Base-by-base conservation (phyloP, 2,113 vertebrate genomes). In the Rhombomys opimus region DNA sequence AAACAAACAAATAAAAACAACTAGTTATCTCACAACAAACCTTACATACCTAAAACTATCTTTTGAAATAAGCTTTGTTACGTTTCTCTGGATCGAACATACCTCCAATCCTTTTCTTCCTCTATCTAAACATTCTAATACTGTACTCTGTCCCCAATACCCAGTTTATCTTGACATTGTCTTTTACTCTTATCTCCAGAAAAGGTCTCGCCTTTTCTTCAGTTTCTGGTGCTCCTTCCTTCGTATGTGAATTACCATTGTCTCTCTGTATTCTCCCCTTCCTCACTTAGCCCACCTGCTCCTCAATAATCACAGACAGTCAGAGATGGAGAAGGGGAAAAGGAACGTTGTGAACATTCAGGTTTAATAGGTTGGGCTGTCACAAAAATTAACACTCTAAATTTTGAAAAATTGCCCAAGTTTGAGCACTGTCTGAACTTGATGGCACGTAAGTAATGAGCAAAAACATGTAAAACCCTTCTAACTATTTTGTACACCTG, bases 401-500 rank as follows among this genome's bases (percentile, higher is more conserved):
- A 96, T 89, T 57, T 91, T 94, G 94, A 97, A 95, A 97, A 94
- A 93, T 68, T 72, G 65, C 72, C 61, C 32, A 38, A 76, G 68
- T 95, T 96, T 97, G 94, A 94, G 95, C 84, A 85, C 86, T 96
- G 94, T 95, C 96, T 97, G 93, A 97, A 96, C 96, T 97, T 97
- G 96, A 96, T 94, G 91, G 73, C 77, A 90, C 17, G 57, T 95
- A 96, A 93, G 61, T 89, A 80, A 89, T 94, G 90, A 94, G 65
- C 54, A 91, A 95, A 95, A 96, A 52, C 52, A 93, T 95, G 68
- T 70, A 85, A 86, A 96, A 75, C 27, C 82, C 65, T 96, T 73
- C 85, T 96, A 92, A 97, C 96, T 96, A 94, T 95, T 97, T 94
- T 91, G 93, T 92, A 96, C 95, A 97, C 95, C 97, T 98, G 97